phyloP scores from a whole-genome alignment of 1,140 invertebrate genomes.

The Bathynomus jamesi region DNA sequence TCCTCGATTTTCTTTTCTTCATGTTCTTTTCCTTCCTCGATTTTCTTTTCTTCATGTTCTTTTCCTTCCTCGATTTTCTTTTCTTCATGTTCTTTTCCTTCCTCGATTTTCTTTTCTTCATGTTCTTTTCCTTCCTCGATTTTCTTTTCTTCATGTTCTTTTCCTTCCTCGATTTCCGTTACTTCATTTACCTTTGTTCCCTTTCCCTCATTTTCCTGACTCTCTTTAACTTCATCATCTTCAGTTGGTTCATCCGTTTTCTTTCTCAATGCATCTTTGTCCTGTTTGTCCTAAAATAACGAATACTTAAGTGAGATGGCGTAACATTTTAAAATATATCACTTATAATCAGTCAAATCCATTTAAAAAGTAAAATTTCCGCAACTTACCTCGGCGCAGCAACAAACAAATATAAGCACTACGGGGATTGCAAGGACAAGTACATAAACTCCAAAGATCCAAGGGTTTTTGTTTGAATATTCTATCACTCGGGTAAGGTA shows the following conservation, averaged over 20 bases:
- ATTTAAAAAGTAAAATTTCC: background rate
- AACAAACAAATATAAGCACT: slow-evolving; percentile 67
- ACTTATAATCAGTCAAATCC: background rate
- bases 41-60: no score
- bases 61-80: background rate
- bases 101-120: background rate
- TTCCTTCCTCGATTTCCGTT: background rate
- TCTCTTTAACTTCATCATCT: slow-evolving; percentile 12
- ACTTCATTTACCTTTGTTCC: background rate
- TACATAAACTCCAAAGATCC: slow-evolving; percentile 79
- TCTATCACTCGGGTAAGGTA: background rate
- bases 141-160: slow-evolving; percentile 2
- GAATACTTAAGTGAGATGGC: background rate
- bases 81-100: background rate
- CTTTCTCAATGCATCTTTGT: background rate
- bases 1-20: no score
- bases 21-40: no score
- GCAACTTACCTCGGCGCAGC: slow-evolving; percentile 52
- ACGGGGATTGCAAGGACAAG: slow-evolving; percentile 67
- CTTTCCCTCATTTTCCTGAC: background rate
- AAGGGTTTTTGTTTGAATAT: slow-evolving; percentile 65
- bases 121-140: background rate
- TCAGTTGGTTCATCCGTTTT: slow-evolving; percentile 10
- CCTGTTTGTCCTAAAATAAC: background rate
- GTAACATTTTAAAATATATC: background rate